A percentile compares a stretch with the other conserved stretches of the same genome.
Conservation (phyloP, 2,888 invertebrate species). For the Sympetrum striolatum region DNA sequence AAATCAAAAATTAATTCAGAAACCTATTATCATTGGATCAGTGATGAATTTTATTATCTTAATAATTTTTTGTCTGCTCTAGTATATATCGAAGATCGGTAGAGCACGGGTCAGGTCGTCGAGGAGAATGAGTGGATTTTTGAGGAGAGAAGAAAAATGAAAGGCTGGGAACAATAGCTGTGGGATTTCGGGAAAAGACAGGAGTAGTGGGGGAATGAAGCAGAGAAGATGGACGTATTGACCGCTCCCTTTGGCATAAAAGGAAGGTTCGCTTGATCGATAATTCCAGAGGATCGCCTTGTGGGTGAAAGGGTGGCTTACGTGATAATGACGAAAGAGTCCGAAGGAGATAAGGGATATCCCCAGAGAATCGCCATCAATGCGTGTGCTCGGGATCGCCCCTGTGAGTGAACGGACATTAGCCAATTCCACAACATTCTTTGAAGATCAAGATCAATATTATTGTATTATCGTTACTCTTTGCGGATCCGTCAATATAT, state of each 20-base stretch:
- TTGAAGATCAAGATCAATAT: no score
- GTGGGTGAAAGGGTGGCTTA: neutral
- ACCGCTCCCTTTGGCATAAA: neutral
- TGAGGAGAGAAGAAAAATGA: neutral
- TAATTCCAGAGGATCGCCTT: neutral
- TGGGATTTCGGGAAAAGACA: neutral
- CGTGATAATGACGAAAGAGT: conserved; percentile 14
- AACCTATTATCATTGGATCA: no score
- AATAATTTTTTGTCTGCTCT: neutral
- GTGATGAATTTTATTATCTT: no score
- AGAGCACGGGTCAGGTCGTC: neutral
- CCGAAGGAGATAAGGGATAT: neutral
- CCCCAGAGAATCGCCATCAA: neutral
- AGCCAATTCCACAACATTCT: no score
- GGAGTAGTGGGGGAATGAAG: neutral
- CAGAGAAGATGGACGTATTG: neutral
- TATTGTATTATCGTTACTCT: no score
- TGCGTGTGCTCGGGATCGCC: neutral
- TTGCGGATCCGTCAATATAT: no score
- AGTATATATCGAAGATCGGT: neutral
- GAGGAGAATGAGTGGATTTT: neutral
- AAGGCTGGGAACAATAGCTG: neutral
- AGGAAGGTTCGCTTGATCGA: neutral
- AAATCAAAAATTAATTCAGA: no score
- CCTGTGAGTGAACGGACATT: neutral